phyloP scores from a whole-genome alignment of 2,797 vertebrate genomes.

The Hypotaenidia philippensis region DNA sequence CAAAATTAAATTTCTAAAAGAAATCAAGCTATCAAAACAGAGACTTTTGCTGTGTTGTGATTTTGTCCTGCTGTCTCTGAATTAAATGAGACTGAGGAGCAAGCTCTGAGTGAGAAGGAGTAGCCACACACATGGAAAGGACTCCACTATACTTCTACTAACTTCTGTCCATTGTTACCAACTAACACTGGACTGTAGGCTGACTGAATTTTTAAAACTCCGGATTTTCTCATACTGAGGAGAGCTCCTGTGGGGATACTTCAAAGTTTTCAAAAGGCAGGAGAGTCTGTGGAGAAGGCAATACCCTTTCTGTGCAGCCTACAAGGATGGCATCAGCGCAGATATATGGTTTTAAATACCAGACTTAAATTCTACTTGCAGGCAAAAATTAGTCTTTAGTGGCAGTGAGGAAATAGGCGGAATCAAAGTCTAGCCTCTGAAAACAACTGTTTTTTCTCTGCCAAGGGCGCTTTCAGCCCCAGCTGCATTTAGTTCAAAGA shows the following conservation, averaged over 20 bases:
- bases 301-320: background rate
- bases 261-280: slow-evolving; percentile 51
- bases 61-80: background rate
- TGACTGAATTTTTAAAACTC: slow-evolving; percentile 1
- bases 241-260: slow-evolving; percentile 30
- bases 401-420: background rate
- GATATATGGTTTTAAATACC: background rate
- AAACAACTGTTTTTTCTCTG: slow-evolving; percentile 62
- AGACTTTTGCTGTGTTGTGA: background rate
- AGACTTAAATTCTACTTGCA: slow-evolving; percentile 24
- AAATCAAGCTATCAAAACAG: background rate
- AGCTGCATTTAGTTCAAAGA: slow-evolving; percentile 72
- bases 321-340: background rate
- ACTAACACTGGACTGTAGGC: background rate
- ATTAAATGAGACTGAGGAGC: background rate
- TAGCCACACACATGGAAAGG: background rate
- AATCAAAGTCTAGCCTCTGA: slow-evolving; percentile 56
- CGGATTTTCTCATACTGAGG: background rate
- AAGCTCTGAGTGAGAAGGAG: background rate
- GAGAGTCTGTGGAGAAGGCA: background rate
- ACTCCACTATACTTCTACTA: background rate
- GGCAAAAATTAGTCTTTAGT: slow-evolving; percentile 37
- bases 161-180: background rate
- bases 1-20: background rate
- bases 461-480: slow-evolving; percentile 50